phyloP scores from a whole-genome alignment of 2,888 invertebrate genomes.

The Buathra laborator region DNA sequence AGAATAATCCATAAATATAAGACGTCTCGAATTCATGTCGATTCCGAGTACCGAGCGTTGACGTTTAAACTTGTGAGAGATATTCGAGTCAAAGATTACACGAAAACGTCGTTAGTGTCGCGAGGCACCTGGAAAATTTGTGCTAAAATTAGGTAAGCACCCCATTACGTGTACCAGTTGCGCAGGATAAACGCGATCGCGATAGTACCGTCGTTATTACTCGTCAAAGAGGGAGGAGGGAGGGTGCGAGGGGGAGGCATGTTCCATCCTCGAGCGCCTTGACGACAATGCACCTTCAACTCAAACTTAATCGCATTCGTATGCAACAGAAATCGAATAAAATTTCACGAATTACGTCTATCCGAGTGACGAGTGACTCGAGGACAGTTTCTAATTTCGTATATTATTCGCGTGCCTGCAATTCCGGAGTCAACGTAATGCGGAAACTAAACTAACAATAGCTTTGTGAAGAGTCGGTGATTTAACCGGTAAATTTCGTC shows the following conservation, averaged over 20 bases:
- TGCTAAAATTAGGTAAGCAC: constrained; percentile 64
- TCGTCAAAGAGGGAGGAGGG: constrained; percentile 52
- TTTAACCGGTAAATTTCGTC: constrained; percentile 4
- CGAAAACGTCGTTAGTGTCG: constrained; percentile 52
- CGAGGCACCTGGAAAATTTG: constrained; percentile 34
- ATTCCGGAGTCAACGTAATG: background rate
- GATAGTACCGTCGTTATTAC: constrained; percentile 23
- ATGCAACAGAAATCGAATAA: constrained; percentile 64
- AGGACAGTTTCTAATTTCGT: constrained; percentile 67
- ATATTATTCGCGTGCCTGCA: background rate
- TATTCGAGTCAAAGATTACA: constrained; percentile 29
- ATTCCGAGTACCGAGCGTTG: constrained; percentile 35
- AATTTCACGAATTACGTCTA: constrained; percentile 65
- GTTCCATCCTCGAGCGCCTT: constrained; percentile 27
- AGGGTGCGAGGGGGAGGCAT: background rate
- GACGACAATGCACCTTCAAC: background rate
- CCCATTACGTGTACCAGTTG: constrained; percentile 38
- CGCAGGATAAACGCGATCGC: background rate
- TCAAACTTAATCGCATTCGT: constrained; percentile 53
- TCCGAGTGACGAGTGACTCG: constrained; percentile 43
- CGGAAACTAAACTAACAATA: background rate
- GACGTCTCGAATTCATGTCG: constrained; percentile 42
- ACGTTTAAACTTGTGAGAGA: constrained; percentile 35
- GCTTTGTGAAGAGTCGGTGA: background rate
- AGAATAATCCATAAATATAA: constrained; percentile 57